A percentile compares a stretch with the other conserved stretches of the same genome.
Evolutionary conservation across 2,888 invertebrate species (phyloP).

Genomic region (Drosophila birchii): DNA sequence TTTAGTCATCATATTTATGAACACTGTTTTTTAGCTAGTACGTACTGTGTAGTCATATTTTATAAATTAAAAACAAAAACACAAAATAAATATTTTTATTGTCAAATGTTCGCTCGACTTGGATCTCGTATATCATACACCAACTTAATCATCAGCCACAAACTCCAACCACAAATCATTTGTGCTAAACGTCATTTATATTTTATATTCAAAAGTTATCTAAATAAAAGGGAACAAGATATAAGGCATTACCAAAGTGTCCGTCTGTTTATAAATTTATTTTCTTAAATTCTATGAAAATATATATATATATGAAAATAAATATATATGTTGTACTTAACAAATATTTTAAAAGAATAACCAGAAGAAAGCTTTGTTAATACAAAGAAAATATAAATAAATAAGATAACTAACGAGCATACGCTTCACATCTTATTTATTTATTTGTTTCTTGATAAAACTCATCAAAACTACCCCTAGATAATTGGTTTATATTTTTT

Average conservation of each 20-base stretch:
- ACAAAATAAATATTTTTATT: slow-evolving; percentile 41
- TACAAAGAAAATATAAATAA: not conserved
- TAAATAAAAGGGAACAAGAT: too few species aligned
- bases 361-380: not conserved
- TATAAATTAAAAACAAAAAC: slow-evolving; percentile 19
- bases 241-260: not conserved
- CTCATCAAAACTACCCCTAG: not conserved
- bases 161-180: slow-evolving; percentile 11
- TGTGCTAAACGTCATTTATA: slow-evolving; percentile 13
- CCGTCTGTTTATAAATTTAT: not conserved
- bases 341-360: not conserved
- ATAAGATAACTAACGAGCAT: not conserved
- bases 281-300: not conserved
- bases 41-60: slow-evolving; percentile 39
- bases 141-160: slow-evolving; percentile 7
- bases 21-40: slow-evolving; percentile 42
- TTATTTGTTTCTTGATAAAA: not conserved
- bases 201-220: not conserved
- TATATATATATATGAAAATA: too few species aligned
- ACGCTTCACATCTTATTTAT: not conserved
- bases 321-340: too few species aligned
- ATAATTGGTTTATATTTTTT: not conserved
- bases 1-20: slow-evolving; percentile 40
- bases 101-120: slow-evolving; percentile 29
- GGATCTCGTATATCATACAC: slow-evolving; percentile 19